Evolutionary conservation across 1,140 invertebrate species (phyloP).

Genomic region (Drosophila bocki): DNA sequence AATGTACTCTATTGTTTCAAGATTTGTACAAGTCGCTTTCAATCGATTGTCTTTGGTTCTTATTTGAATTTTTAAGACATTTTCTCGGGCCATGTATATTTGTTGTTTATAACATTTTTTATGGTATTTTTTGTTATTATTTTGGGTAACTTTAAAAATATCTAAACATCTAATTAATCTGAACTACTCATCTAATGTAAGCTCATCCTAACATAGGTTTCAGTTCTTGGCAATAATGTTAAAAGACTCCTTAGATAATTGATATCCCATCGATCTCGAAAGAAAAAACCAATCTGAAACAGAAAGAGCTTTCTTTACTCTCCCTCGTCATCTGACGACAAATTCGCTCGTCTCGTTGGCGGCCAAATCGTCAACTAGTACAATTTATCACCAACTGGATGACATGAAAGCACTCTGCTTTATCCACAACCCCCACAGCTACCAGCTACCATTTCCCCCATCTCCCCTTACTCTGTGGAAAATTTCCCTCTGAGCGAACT

Average conservation of each 20-base stretch:
- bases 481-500: constrained; percentile 30
- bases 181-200: too few species aligned
- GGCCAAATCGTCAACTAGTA: constrained; percentile 6
- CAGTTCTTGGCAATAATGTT: too few species aligned
- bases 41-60: neutral
- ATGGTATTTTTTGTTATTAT: too few species aligned
- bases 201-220: too few species aligned
- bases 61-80: neutral
- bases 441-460: neutral
- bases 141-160: too few species aligned
- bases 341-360: constrained; percentile 8
- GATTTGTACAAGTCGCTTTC: neutral
- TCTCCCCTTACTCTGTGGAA: neutral
- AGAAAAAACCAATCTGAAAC: neutral
- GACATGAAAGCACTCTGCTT: constrained; percentile 23
- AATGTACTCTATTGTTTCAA: neutral
- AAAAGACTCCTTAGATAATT: neutral
- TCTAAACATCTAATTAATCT: too few species aligned
- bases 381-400: constrained; percentile 29
- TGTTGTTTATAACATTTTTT: too few species aligned
- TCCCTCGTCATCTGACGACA: neutral
- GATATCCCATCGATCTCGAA: constrained; percentile 6
- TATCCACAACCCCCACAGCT: neutral
- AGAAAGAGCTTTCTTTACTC: neutral
- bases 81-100: neutral